Conservation (phyloP, 2,797 vertebrate genomes). For the Phataginus tetradactyla region DNA sequence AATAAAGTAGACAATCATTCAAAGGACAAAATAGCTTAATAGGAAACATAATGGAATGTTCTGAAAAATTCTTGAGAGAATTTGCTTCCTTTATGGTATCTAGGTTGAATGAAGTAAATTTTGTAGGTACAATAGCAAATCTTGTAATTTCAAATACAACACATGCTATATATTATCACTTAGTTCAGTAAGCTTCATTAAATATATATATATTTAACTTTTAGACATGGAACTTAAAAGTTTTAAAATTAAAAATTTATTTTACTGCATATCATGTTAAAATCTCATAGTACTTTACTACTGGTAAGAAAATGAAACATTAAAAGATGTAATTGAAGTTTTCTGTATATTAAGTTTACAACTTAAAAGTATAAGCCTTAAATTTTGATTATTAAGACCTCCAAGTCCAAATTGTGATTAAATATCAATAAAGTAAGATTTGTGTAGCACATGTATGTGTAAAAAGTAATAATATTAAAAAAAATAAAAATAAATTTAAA, state of each 20-base stretch:
- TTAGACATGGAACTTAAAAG: background rate
- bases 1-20: slow-evolving; percentile 51
- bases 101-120: slow-evolving; percentile 10
- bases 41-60: slow-evolving; percentile 7
- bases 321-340: background rate
- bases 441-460: background rate
- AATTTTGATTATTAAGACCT: background rate
- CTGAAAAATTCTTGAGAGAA: slow-evolving; percentile 1
- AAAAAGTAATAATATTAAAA: background rate
- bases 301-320: slow-evolving; percentile 8
- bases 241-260: slow-evolving; percentile 22
- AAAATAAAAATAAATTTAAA: background rate
- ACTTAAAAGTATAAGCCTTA: background rate
- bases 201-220: background rate
- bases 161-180: background rate
- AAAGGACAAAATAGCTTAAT: slow-evolving; percentile 1
- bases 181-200: background rate
- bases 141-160: background rate
- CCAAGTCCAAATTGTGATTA: background rate
- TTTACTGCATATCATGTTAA: background rate
- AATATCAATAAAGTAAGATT: background rate
- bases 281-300: background rate
- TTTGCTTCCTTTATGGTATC: background rate
- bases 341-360: background rate
- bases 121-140: background rate